Conservation (phyloP, 2,797 vertebrate genomes). For the Prionace glauca region DNA sequence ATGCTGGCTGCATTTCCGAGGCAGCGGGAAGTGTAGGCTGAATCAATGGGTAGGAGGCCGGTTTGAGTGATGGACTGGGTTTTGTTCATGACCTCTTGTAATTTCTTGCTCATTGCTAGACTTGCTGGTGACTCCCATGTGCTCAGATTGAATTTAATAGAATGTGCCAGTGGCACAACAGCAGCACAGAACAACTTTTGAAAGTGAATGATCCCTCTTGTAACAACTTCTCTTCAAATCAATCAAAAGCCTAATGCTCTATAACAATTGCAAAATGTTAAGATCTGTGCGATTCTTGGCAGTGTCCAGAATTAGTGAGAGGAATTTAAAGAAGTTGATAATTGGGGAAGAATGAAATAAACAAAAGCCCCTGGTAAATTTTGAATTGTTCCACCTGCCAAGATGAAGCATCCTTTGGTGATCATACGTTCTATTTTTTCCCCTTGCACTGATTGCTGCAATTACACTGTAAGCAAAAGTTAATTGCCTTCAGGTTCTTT, state of each 20-base stretch:
- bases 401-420: not conserved
- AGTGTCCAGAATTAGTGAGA: not conserved
- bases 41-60: too few relatives aligned
- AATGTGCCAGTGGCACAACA: not conserved
- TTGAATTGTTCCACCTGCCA: constrained; percentile 25
- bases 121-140: not conserved
- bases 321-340: not conserved
- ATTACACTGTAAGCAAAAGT: constrained; percentile 28
- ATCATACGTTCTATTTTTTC: constrained; percentile 5
- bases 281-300: not conserved
- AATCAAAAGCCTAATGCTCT: not conserved
- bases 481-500: constrained; percentile 32
- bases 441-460: constrained; percentile 21
- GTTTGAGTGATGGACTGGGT: too few relatives aligned
- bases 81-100: too few relatives aligned
- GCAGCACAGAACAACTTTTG: not conserved
- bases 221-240: not conserved
- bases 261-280: not conserved
- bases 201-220: not conserved
- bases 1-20: too few relatives aligned
- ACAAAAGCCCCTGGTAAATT: constrained; percentile 21
- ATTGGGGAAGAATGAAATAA: constrained; percentile 22
- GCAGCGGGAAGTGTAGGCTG: too few relatives aligned
- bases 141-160: not conserved
- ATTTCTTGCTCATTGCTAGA: too few relatives aligned